Conservation (phyloP, 2,888 invertebrate species). For the Aphrophora alni region DNA sequence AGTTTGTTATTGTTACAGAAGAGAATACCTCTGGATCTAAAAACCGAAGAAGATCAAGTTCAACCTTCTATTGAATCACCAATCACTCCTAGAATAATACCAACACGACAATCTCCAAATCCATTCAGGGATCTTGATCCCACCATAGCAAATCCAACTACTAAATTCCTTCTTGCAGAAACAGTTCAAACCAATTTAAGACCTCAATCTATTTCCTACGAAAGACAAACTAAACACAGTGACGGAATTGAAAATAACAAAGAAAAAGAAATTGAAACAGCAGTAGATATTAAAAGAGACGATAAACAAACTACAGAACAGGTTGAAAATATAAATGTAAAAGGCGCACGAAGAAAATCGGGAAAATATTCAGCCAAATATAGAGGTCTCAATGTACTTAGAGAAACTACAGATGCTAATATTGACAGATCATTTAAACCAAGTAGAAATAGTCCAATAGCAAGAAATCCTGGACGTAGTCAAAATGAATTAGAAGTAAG, state of each 20-base stretch:
- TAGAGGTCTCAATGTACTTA: neutral
- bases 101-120: neutral
- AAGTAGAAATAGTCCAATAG: neutral
- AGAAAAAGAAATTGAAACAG: neutral
- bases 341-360: neutral
- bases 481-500: neutral
- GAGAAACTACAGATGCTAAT: neutral
- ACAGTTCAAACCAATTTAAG: neutral
- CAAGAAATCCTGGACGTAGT: neutral
- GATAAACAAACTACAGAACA: neutral
- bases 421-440: neutral
- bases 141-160: neutral
- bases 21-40: slow-evolving; percentile 20
- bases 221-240: neutral
- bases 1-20: neutral
- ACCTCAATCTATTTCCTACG: neutral
- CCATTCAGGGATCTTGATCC: neutral
- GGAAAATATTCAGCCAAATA: neutral
- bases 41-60: slow-evolving; percentile 32
- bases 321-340: neutral
- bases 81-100: neutral
- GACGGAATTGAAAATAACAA: neutral
- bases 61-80: slow-evolving; percentile 31
- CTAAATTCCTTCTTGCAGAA: neutral
- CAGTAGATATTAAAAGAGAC: neutral